Conservation (phyloP, 2,888 invertebrate species). For the Zelleria hepariella region DNA sequence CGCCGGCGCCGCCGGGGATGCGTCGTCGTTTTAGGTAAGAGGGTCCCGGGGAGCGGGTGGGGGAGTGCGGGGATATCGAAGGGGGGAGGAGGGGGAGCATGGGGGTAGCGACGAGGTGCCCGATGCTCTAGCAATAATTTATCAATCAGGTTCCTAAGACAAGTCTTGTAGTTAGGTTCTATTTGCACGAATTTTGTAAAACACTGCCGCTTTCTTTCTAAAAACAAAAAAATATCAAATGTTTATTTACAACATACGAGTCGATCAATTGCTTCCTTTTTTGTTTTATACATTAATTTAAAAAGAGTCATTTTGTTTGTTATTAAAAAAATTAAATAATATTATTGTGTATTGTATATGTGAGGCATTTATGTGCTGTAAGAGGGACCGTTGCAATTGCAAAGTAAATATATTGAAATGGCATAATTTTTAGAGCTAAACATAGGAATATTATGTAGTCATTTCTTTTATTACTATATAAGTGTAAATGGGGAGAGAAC, state of each 20-base stretch:
- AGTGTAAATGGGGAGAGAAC: conserved; percentile 68
- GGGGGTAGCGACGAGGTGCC: conserved; percentile 29
- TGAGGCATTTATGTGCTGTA: conserved; percentile 68
- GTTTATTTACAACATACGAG: conserved; percentile 47
- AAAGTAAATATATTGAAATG: conserved; percentile 70
- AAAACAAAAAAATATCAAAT: conserved; percentile 12
- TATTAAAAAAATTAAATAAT: conserved; percentile 38
- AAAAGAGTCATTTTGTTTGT: conserved; percentile 53
- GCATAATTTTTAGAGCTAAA: conserved; percentile 71
- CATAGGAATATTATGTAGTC: conserved; percentile 66
- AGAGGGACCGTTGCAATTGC: conserved; percentile 72
- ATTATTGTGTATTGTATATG: conserved; percentile 31
- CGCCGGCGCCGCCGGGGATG: conserved; percentile 40
- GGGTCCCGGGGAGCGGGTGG: conserved; percentile 19
- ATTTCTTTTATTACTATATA: conserved; percentile 55
- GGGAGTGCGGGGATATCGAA: conserved; percentile 32
- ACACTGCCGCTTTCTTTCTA: conserved; percentile 68
- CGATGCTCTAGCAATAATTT: conserved; percentile 67
- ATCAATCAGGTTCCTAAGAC: conserved; percentile 71
- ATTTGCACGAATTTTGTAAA: conserved; percentile 68
- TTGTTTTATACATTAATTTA: conserved; percentile 28
- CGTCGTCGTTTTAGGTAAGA: conserved; percentile 25
- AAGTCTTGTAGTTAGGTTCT: conserved; percentile 70
- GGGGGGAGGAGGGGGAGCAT: conserved; percentile 32
- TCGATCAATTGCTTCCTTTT: conserved; percentile 57